Conservation (phyloP, 2,888 invertebrate species). For the Lordiphosa andalusiaca region DNA sequence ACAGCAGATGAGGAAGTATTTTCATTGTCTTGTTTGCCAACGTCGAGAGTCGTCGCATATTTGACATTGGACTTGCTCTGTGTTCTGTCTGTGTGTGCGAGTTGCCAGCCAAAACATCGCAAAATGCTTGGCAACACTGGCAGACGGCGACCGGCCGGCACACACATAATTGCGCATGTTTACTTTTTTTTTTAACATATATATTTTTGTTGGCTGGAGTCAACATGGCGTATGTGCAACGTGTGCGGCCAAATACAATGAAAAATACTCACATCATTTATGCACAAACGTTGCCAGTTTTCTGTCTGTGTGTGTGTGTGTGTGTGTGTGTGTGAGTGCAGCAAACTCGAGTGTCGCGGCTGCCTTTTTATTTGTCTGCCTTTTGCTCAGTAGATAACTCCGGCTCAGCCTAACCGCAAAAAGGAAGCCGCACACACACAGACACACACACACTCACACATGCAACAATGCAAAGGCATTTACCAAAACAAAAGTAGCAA, state of each 20-base stretch:
- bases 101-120: slow-evolving; percentile 65
- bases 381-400: slow-evolving; percentile 14
- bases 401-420: slow-evolving; percentile 40
- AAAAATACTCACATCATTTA: slow-evolving; percentile 57
- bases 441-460: slow-evolving; percentile 17
- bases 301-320: slow-evolving; percentile 26
- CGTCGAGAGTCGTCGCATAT: slow-evolving; percentile 57
- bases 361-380: slow-evolving; percentile 53
- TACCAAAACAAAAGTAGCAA: slow-evolving; percentile 28
- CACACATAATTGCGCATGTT: slow-evolving; percentile 66
- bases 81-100: slow-evolving; percentile 50
- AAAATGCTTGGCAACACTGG: slow-evolving; percentile 65
- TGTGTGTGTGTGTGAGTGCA: slow-evolving; percentile 17
- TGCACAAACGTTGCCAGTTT: slow-evolving; percentile 71
- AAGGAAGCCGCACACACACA: slow-evolving; percentile 23
- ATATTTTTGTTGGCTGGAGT: slow-evolving; percentile 26
- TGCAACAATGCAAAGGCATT: slow-evolving; percentile 38
- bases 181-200: slow-evolving; percentile 34
- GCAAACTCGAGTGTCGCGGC: slow-evolving; percentile 47
- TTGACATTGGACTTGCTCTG: slow-evolving; percentile 67
- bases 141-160: slow-evolving; percentile 32
- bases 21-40: slow-evolving; percentile 73
- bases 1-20: slow-evolving; percentile 52
- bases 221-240: slow-evolving; percentile 63
- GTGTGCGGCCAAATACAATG: slow-evolving; percentile 54